Conservation (phyloP, 1,140 invertebrate genomes). For the Hermatobates lingyangjiaoensis region DNA sequence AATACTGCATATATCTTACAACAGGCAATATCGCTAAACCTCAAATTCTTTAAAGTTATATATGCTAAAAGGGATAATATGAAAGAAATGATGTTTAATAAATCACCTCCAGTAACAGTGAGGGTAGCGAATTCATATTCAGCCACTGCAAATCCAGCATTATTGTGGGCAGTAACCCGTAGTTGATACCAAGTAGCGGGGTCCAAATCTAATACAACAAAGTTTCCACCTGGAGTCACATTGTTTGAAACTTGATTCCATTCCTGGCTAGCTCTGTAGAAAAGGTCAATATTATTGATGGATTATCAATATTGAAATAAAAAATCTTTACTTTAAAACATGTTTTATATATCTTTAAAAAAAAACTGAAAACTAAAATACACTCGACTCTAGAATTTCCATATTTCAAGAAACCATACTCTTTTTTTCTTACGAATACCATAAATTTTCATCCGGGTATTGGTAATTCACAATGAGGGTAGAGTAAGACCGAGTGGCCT, state of each 20-base stretch:
- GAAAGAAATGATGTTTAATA: slow-evolving; percentile 17
- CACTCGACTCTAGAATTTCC: too few species aligned
- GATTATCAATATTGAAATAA: slow-evolving; percentile 1
- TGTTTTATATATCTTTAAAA: too few species aligned
- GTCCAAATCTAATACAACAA: slow-evolving; percentile 75
- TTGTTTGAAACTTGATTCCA: slow-evolving; percentile 88
- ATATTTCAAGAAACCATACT: too few species aligned
- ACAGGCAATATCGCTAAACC: too few species aligned
- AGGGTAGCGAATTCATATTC: slow-evolving; percentile 90
- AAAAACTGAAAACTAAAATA: too few species aligned
- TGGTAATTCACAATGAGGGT: too few species aligned
- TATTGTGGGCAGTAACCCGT: slow-evolving; percentile 84
- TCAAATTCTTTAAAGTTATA: too few species aligned
- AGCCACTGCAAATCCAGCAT: slow-evolving; percentile 82
- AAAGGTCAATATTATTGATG: slow-evolving; percentile 1
- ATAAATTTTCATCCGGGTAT: too few species aligned
- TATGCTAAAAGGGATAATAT: neutral
- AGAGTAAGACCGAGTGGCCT: too few species aligned
- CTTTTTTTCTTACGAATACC: too few species aligned
- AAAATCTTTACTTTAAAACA: neutral
- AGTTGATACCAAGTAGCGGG: slow-evolving; percentile 84
- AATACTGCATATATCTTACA: too few species aligned
- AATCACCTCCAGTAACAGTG: slow-evolving; percentile 75
- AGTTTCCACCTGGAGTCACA: slow-evolving; percentile 75
- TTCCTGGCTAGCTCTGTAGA: slow-evolving; percentile 27